phyloP scores from a whole-genome alignment of 2,888 invertebrate genomes.

The Acleris cristana region DNA sequence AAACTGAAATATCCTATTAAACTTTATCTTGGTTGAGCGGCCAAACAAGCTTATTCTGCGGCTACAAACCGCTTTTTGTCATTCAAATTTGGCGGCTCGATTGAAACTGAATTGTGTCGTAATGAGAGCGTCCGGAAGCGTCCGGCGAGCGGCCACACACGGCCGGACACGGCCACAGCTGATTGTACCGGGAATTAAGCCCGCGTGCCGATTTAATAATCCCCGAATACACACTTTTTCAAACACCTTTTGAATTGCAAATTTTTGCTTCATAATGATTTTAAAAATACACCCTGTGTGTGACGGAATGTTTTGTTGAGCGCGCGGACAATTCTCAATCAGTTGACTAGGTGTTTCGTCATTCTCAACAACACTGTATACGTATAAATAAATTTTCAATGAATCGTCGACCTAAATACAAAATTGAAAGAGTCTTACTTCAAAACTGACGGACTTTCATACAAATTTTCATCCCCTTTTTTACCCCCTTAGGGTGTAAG shows the following conservation, averaged over 20 bases:
- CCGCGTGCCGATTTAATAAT: conserved; percentile 30
- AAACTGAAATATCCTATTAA: too few species aligned
- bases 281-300: conserved; percentile 1
- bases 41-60: not conserved
- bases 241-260: conserved; percentile 24
- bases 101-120: not conserved
- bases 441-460: too few species aligned
- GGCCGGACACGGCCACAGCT: conserved; percentile 10
- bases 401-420: too few species aligned
- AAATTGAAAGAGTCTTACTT: too few species aligned
- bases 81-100: not conserved
- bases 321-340: too few species aligned
- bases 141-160: not conserved
- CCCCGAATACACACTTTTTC: conserved; percentile 29
- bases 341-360: too few species aligned
- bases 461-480: too few species aligned
- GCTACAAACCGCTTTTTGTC: not conserved
- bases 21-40: not conserved
- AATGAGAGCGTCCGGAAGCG: not conserved
- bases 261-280: conserved; percentile 21
- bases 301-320: not conserved
- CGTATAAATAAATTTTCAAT: too few species aligned
- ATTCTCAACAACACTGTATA: too few species aligned
- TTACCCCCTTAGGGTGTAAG: too few species aligned
- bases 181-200: conserved; percentile 28